Evolutionary conservation across 2,888 invertebrate genomes (phyloP).

Genomic region (Brenthis ino): DNA sequence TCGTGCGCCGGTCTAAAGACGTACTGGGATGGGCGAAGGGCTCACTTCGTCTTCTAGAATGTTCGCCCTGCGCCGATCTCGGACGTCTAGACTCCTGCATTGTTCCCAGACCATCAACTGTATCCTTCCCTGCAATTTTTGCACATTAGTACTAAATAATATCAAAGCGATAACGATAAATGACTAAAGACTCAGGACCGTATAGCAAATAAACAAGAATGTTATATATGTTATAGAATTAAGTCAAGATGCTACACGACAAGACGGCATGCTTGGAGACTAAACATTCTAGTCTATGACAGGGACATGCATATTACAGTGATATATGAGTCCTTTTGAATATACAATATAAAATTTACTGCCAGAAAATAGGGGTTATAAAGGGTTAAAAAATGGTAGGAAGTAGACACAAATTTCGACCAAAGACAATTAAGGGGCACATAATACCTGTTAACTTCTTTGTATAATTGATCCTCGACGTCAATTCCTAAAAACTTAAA

Average conservation of each 20-base stretch:
- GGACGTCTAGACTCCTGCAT: conserved; percentile 71
- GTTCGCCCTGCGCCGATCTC: conserved; percentile 72
- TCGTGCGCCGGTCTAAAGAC: conserved; percentile 81
- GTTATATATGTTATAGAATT: conserved; percentile 18
- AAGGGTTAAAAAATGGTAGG: conserved; percentile 3
- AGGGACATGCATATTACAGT: conserved; percentile 40
- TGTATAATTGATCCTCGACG: conserved; percentile 5
- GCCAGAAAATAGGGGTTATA: conserved; percentile 16
- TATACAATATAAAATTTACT: conserved; percentile 15
- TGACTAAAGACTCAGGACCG: conserved; percentile 62
- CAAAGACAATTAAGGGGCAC: not conserved
- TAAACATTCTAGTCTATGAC: conserved; percentile 42
- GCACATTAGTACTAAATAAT: conserved; percentile 27
- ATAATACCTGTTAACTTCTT: conserved; percentile 13
- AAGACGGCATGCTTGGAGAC: conserved; percentile 46
- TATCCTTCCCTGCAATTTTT: conserved; percentile 75
- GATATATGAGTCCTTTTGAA: conserved; percentile 15
- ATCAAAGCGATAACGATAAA: not conserved
- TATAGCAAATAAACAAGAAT: conserved; percentile 41
- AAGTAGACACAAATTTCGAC: conserved; percentile 2
- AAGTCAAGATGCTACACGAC: conserved; percentile 43
- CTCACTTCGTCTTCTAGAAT: conserved; percentile 72
- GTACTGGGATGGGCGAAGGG: conserved; percentile 65
- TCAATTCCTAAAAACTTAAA: conserved; percentile 10
- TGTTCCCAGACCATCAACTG: conserved; percentile 78